These are phyloP conservation scores for Stichopus chloronotus DNA, from an alignment of 35 echinoderm and acorn worm genomes.

Conservation along the genomic window DNA sequence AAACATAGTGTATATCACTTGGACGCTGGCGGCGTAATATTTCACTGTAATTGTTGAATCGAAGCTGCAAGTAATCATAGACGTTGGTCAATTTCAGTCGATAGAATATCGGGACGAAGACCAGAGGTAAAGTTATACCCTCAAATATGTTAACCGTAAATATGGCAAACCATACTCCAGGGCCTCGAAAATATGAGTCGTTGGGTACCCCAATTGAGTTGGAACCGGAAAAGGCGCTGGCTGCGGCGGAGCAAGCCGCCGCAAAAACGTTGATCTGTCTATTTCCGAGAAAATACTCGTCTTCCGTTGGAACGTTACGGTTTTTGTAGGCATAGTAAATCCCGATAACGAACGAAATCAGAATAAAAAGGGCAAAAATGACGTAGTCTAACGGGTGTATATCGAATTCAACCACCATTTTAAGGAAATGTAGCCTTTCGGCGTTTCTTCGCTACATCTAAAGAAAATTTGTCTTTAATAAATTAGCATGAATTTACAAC, in stretches of 20 bases:
- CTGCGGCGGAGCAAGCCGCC: constrained; percentile 5
- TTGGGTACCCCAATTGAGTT: not conserved
- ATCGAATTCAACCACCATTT: no score
- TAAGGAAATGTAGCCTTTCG: no score
- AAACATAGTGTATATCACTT: constrained; percentile 28
- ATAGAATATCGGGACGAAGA: not conserved
- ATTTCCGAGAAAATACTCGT: constrained; percentile 11
- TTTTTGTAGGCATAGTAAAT: not conserved
- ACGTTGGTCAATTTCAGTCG: constrained; percentile 20
- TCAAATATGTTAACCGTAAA: not conserved
- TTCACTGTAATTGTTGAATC: constrained; percentile 1
- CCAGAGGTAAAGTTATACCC: not conserved
- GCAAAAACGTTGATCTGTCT: constrained; percentile 2
- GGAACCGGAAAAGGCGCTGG: not conserved
- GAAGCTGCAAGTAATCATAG: not conserved
- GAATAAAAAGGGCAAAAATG: not conserved
- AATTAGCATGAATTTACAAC: no score
- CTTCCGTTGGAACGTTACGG: not conserved
- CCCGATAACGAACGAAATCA: constrained; percentile 17
- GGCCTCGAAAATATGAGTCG: constrained; percentile 1
- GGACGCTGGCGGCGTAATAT: not conserved
- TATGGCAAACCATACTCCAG: not conserved
- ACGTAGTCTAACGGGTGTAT: not conserved
- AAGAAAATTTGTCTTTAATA: no score
- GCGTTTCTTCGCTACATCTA: no score